Base-by-base conservation (phyloP, 2,888 invertebrate genomes). In the Taphrorychus bicolor region DNA sequence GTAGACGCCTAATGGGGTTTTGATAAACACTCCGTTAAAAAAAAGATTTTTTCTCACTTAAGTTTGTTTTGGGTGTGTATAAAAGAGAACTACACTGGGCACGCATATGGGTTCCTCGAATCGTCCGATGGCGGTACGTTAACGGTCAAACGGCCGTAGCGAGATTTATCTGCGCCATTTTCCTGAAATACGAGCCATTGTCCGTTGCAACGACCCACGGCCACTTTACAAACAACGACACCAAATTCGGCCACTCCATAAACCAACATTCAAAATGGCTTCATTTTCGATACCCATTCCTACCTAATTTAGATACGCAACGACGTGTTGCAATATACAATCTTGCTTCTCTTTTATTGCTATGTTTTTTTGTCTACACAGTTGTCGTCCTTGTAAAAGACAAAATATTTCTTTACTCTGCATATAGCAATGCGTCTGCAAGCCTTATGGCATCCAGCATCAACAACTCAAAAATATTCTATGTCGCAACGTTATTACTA, bases 201-300 rank as follows among this genome's bases (percentile, higher is more conserved):
- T 82, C 68, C 65, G 61, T 58, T 79, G 62, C 70, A 76, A 76
- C 81, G 76, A 76, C 80, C 80, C 80, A 81, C 80, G 78, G 78
- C 76, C 80, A 81, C 79, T 79, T 80, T 80, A 80, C 81, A 80
- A 80, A 80, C 79, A 79, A 77, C 80, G 80, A 82, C 81, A 81
- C 82, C 81, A 82, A 82, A 82, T 82, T 82, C 79, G 82, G 82
- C 79, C 81, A 82, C 82, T 82, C 79, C 79, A 82, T 82, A 82
- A 82, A 82, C 78, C 76, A 80, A 80, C 61, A 79, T 79, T 79
- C 81, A 80, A 80, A 82, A 82, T 82, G 82, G 82, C 82, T 82
- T 82, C 82, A 82, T 82, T 82, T 82, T 79, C 74, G 78, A 76
- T 76, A 72, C 75, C 59, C 75, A 74, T 73, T 74, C 76, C 77